phyloP scores from a whole-genome alignment of 2,888 invertebrate species.

The Electrophaes corylata region DNA sequence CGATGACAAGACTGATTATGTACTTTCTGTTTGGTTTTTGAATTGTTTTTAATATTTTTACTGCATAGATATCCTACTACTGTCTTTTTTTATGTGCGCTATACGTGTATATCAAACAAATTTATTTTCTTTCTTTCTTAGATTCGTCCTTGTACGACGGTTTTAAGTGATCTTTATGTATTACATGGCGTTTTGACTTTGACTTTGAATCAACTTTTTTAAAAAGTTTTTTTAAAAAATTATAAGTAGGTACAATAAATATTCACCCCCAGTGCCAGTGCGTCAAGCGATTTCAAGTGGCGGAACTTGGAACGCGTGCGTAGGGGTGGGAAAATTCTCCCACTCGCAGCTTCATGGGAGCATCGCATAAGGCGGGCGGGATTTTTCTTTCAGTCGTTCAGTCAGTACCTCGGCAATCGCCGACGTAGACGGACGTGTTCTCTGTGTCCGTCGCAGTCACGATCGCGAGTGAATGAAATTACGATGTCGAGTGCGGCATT shows the following conservation, averaged over 20 bases:
- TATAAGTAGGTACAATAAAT: constrained; percentile 26
- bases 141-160: too few species aligned
- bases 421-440: constrained; percentile 57
- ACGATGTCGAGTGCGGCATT: constrained; percentile 68
- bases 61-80: too few species aligned
- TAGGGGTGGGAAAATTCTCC: constrained; percentile 53
- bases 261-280: constrained; percentile 43
- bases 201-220: too few species aligned
- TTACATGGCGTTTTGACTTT: too few species aligned
- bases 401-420: constrained; percentile 67
- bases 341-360: constrained; percentile 31
- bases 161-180: too few species aligned
- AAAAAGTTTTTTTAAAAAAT: too few species aligned
- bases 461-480: constrained; percentile 61
- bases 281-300: constrained; percentile 49
- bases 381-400: constrained; percentile 34
- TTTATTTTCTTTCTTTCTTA: too few species aligned
- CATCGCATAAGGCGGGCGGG: constrained; percentile 16
- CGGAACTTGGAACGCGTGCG: constrained; percentile 45
- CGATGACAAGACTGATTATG: too few species aligned
- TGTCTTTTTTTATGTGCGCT: too few species aligned
- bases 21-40: too few species aligned
- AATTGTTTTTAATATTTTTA: too few species aligned
- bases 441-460: constrained; percentile 46
- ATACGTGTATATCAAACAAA: too few species aligned